These are phyloP conservation scores for Drosophila malerkotliana DNA, from an alignment of 1,140 invertebrate genomes.

Conservation along the genomic window DNA sequence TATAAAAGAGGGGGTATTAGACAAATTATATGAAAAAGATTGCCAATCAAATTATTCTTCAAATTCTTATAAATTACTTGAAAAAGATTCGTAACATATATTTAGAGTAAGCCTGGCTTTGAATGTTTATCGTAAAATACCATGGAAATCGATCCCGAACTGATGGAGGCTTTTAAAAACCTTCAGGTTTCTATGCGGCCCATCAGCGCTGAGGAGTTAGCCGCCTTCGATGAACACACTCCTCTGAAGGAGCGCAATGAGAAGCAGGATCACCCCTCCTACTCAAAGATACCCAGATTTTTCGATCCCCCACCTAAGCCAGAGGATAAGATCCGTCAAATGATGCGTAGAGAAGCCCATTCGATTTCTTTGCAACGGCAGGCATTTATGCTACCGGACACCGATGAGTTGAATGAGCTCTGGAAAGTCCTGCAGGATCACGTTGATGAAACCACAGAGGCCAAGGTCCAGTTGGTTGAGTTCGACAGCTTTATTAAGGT, in stretches of 20 bases:
- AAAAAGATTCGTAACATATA: not conserved
- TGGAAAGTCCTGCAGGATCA: slow-evolving; percentile 93
- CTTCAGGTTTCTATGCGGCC: slow-evolving; percentile 32
- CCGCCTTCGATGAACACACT: slow-evolving; percentile 32
- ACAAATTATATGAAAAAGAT: not conserved
- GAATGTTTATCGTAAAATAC: not conserved
- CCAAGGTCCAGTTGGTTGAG: slow-evolving; percentile 93
- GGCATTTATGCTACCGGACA: slow-evolving; percentile 92
- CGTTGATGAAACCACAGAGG: slow-evolving; percentile 88
- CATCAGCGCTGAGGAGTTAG: slow-evolving; percentile 31
- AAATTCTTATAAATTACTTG: too few species aligned
- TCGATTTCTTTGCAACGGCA: slow-evolving; percentile 93
- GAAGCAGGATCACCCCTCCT: slow-evolving; percentile 45
- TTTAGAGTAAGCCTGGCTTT: not conserved
- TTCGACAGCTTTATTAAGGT: slow-evolving; percentile 94
- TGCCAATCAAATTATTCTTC: too few species aligned
- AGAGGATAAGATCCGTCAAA: slow-evolving; percentile 90
- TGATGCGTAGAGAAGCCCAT: slow-evolving; percentile 94
- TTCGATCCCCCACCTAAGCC: slow-evolving; percentile 90
- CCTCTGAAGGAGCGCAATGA: slow-evolving; percentile 19
- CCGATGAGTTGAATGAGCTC: slow-evolving; percentile 93
- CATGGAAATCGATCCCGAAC: slow-evolving; percentile 61
- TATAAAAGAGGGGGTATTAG: slow-evolving; percentile 9
- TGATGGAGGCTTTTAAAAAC: slow-evolving; percentile 36
- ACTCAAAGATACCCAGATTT: slow-evolving; percentile 89